Evolutionary conservation across 2,888 invertebrate genomes (phyloP), one percentile per base, ranked within the genome.

Genomic region (Polietes domitor): DNA sequence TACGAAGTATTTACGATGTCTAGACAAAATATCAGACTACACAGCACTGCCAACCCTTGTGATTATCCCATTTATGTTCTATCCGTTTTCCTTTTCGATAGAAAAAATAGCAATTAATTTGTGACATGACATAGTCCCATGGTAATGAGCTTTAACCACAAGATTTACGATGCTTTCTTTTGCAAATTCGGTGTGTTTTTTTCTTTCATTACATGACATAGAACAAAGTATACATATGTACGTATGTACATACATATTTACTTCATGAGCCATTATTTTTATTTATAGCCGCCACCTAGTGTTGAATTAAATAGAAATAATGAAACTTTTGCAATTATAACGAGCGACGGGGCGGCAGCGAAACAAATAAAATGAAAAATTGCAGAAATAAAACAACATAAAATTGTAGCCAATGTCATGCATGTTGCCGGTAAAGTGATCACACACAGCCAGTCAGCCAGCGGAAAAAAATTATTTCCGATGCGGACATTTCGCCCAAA

Each of bases 401-500:
- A 73, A 80, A 73, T 37, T 47, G 43, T 37, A 58, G 43, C 19
- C 76, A 76, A 80, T 76, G 70, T 26, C 68, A 72, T 32, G 21
- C 58, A 72, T 32, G 43, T 37, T 81, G 73, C 71, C 71, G 80
- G 71, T 72, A 72, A 37, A 73, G n/a, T 77, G 55, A 74, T 61
- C 61, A 61, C 32, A 55, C 61, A 50, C 19, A 58, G n/a, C n/a
- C n/a, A n/a, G n/a, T n/a, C n/a, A n/a, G n/a, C n/a, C 55, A 21
- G 7, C 55, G 21, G 55, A 55, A 55, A 55, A 65, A 21, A 28
- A 63, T 55, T 41, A 26, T 83, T 83, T 83, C 83, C 83, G 83
- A 61, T 77, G 79, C 61, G 58, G 47, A 26, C 24, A 58, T 24
- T 58, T 58, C 47, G n/a, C n/a, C 1, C 47, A n/a, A 47, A 47